Conservation (phyloP, 1,140 invertebrate species). For the Cotesia chilonis region DNA sequence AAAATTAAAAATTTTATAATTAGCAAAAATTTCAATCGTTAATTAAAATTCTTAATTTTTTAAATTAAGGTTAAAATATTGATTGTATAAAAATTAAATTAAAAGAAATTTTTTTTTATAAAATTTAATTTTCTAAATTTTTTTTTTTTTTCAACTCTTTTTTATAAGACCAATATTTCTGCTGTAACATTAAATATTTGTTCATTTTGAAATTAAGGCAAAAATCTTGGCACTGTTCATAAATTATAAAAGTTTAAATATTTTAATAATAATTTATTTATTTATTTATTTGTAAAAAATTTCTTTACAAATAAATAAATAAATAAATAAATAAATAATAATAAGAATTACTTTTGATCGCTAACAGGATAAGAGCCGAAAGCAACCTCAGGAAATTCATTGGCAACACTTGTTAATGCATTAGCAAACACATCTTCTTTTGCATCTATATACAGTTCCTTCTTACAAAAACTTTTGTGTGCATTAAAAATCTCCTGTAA, state of each 20-base stretch:
- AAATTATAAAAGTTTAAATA: background rate
- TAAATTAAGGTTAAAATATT: too few relatives aligned
- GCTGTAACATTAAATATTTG: too few relatives aligned
- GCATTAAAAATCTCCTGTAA: slow-evolving; percentile 57
- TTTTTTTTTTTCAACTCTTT: too few relatives aligned
- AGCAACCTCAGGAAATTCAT: slow-evolving; percentile 62
- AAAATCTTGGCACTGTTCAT: background rate
- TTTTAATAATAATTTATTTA: slow-evolving; percentile 19
- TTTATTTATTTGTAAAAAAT: too few relatives aligned
- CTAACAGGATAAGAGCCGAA: slow-evolving; percentile 68
- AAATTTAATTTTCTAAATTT: too few relatives aligned
- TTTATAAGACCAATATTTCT: too few relatives aligned
- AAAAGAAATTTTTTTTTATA: too few relatives aligned
- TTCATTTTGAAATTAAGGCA: background rate
- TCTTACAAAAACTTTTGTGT: slow-evolving; percentile 57
- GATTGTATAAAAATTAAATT: too few relatives aligned
- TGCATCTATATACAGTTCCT: slow-evolving; percentile 61
- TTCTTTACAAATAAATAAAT: too few relatives aligned
- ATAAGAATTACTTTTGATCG: slow-evolving; percentile 55
- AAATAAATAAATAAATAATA: background rate
- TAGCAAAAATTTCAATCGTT: too few relatives aligned
- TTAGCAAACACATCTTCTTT: slow-evolving; percentile 63
- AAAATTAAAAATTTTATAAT: too few relatives aligned
- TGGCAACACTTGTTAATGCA: slow-evolving; percentile 58
- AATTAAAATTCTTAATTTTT: too few relatives aligned